Percentiles rank a stretch among this genome's conserved stretches.
Conservation (phyloP, 2,797 vertebrate species). For the Melanotaenia pygmaea region DNA sequence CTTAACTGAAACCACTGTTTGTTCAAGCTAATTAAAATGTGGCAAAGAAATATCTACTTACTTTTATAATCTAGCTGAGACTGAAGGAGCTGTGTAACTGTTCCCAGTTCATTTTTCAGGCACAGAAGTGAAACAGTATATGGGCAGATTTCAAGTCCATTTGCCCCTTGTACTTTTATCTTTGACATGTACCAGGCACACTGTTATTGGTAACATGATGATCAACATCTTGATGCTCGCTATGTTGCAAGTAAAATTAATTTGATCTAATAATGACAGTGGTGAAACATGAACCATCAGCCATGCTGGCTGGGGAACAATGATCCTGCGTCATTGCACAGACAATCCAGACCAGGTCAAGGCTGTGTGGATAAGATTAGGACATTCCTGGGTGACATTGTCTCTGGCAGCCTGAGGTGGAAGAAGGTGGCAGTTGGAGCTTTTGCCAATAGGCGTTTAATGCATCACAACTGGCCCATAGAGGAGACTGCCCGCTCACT, state of each 20-base stretch:
- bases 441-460: slow-evolving; percentile 45
- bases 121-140: slow-evolving; percentile 20
- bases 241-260: slow-evolving; percentile 65
- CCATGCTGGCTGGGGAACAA: slow-evolving; percentile 67
- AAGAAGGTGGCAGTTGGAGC: slow-evolving; percentile 38
- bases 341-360: slow-evolving; percentile 68
- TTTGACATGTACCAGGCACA: slow-evolving; percentile 51
- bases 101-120: slow-evolving; percentile 10
- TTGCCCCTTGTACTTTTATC: slow-evolving; percentile 15
- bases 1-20: background rate
- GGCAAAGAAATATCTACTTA: background rate
- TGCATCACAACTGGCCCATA: slow-evolving; percentile 50
- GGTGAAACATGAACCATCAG: slow-evolving; percentile 71
- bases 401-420: slow-evolving; percentile 54
- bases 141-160: slow-evolving; percentile 10
- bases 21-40: slow-evolving; percentile 8
- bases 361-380: slow-evolving; percentile 76
- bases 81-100: background rate
- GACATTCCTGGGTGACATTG: slow-evolving; percentile 63
- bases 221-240: slow-evolving; percentile 40
- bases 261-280: slow-evolving; percentile 72
- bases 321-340: slow-evolving; percentile 56
- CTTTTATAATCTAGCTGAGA: background rate
- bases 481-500: slow-evolving; percentile 26
- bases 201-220: slow-evolving; percentile 73